Evolutionary conservation across 2,888 invertebrate species (phyloP).

Genomic region (Syrista parreyssii): DNA sequence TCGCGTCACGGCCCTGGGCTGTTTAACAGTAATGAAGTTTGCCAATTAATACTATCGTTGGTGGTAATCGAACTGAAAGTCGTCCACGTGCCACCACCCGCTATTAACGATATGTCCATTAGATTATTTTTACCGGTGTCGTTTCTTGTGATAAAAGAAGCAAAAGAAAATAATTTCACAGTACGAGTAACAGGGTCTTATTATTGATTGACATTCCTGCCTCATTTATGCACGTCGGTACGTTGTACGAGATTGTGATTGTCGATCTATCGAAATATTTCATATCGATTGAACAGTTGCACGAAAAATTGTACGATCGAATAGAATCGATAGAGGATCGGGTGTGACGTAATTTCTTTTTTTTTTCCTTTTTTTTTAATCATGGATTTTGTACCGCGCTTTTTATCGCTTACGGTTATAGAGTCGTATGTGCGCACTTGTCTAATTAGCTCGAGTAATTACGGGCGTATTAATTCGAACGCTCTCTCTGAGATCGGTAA

Average conservation of each 20-base stretch:
- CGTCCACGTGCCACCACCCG: slow-evolving; percentile 9
- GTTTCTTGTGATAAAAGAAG: neutral
- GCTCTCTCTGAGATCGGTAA: slow-evolving; percentile 18
- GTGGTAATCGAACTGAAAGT: slow-evolving; percentile 10
- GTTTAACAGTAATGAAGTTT: slow-evolving; percentile 7
- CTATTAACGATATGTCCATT: neutral
- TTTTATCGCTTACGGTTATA: neutral
- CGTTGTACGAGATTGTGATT: neutral
- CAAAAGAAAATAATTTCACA: neutral
- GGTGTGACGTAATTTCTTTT: neutral
- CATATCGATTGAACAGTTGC: neutral
- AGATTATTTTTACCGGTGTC: neutral
- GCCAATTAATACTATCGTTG: slow-evolving; percentile 16
- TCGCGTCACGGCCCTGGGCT: neutral
- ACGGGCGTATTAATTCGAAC: slow-evolving; percentile 16
- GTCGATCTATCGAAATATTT: neutral
- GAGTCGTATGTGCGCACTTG: neutral
- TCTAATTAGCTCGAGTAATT: slow-evolving; percentile 22
- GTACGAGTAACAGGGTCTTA: neutral
- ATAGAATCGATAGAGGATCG: neutral
- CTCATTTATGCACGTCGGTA: neutral
- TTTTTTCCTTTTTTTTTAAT: neutral
- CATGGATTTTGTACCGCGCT: neutral
- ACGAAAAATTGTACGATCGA: neutral
- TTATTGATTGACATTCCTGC: neutral